phyloP scores from a whole-genome alignment of 2,113 vertebrate genomes.

The Calidris pugnax region DNA sequence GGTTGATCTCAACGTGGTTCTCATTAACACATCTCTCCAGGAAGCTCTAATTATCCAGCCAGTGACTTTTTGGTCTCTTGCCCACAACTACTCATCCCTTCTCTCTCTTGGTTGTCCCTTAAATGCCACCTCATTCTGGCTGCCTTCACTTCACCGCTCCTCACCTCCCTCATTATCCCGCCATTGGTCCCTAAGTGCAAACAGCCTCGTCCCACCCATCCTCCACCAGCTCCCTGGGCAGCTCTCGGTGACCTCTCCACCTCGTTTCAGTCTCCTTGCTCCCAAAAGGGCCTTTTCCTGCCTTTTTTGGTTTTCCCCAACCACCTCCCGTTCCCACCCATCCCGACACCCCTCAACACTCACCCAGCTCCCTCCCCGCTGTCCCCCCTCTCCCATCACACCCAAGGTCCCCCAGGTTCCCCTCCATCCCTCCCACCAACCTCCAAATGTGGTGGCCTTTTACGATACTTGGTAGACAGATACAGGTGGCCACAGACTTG shows the following conservation, averaged over 20 bases:
- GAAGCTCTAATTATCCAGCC: background rate
- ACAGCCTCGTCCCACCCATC: rapidly evolving
- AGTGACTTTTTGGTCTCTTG: background rate
- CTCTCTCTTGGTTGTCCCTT: background rate
- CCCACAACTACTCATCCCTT: background rate
- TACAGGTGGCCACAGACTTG: too few relatives aligned
- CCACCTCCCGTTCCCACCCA: too few relatives aligned
- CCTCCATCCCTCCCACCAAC: too few relatives aligned
- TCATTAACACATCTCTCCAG: background rate
- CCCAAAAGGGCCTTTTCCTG: too few relatives aligned
- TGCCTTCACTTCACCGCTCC: background rate
- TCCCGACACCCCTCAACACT: too few relatives aligned
- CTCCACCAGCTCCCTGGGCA: rapidly evolving
- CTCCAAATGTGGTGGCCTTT: too few relatives aligned
- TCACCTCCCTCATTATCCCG: rapidly evolving
- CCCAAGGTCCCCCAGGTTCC: too few relatives aligned
- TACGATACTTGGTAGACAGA: too few relatives aligned
- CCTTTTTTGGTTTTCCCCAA: too few relatives aligned
- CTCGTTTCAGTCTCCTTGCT: background rate
- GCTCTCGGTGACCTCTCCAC: rapidly evolving
- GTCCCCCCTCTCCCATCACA: too few relatives aligned
- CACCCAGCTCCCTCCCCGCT: too few relatives aligned
- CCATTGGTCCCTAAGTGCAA: background rate
- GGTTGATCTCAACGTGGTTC: background rate
- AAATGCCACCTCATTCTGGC: background rate